A percentile compares a stretch with the other conserved stretches of the same genome.
Evolutionary conservation across 2,797 vertebrate species (phyloP).

Genomic region (Anas capensis): DNA sequence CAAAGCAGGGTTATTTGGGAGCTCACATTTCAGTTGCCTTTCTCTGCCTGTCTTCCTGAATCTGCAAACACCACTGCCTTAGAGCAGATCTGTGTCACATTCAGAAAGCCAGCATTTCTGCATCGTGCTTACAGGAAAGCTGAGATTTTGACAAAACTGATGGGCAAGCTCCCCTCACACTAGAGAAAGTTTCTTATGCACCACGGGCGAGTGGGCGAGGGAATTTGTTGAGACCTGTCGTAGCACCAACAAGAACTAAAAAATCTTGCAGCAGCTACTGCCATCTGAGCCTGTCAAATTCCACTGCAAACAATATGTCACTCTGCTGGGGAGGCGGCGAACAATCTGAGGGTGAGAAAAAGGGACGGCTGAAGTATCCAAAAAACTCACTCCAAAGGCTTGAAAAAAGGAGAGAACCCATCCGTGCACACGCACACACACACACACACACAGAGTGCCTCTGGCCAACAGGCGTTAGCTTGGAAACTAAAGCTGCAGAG

Average conservation of each 20-base stretch:
- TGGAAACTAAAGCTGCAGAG: constrained; percentile 42
- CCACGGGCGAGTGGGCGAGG: constrained; percentile 71
- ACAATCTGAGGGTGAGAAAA: constrained; percentile 72
- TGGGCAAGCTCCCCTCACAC: constrained; percentile 49
- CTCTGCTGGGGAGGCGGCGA: constrained; percentile 72
- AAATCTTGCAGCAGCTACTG: constrained; percentile 74
- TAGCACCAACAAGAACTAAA: constrained; percentile 77
- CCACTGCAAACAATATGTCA: constrained; percentile 77
- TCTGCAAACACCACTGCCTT: constrained; percentile 37
- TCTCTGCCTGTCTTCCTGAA: constrained; percentile 43
- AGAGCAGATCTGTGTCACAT: constrained; percentile 43
- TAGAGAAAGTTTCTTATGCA: constrained; percentile 68
- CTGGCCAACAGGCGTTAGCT: neutral
- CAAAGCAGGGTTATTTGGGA: neutral
- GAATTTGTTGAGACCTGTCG: constrained; percentile 77
- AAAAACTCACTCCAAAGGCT: constrained; percentile 67
- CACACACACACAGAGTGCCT: fast-evolving
- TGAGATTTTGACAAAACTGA: constrained; percentile 69
- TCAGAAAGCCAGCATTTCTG: constrained; percentile 49
- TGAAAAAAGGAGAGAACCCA: constrained; percentile 59
- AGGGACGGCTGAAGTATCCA: constrained; percentile 69
- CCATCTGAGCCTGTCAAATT: constrained; percentile 78
- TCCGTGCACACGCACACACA: neutral
- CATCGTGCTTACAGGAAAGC: constrained; percentile 49
- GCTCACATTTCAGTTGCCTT: constrained; percentile 41